phyloP scores from a whole-genome alignment of 2,797 vertebrate species.

The Ibycter americanus region DNA sequence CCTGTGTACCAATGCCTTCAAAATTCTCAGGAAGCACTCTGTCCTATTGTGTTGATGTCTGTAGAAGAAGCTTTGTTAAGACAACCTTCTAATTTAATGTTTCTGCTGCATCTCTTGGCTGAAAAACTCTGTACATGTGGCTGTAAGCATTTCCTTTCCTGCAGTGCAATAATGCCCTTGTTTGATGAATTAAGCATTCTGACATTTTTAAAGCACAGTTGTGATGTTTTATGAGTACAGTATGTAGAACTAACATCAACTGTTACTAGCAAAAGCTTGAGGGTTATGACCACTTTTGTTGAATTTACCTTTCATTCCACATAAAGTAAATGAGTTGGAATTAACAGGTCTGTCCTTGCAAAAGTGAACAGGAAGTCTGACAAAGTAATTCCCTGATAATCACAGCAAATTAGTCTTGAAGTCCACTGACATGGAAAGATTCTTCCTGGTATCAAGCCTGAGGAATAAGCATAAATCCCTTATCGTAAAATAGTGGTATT shows the following conservation, averaged over 20 bases:
- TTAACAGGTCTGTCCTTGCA: conserved; percentile 82
- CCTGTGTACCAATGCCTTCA: conserved; percentile 68
- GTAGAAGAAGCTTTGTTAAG: conserved; percentile 67
- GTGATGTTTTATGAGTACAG: conserved; percentile 37
- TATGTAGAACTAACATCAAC: conserved; percentile 48
- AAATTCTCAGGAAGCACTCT: conserved; percentile 70
- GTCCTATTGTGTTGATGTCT: conserved; percentile 58
- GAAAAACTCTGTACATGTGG: background rate
- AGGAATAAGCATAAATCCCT: conserved; percentile 79
- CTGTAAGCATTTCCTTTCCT: conserved; percentile 54
- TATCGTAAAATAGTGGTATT: conserved; percentile 55
- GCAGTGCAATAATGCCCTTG: conserved; percentile 6
- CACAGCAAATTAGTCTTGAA: conserved; percentile 83
- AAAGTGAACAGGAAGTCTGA: conserved; percentile 76
- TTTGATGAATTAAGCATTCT: conserved; percentile 63
- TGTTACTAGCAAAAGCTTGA: conserved; percentile 63
- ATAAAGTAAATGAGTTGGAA: conserved; percentile 84
- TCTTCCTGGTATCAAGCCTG: conserved; percentile 79
- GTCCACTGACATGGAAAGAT: conserved; percentile 86
- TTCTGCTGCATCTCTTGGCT: conserved; percentile 71
- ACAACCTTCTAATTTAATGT: conserved; percentile 79
- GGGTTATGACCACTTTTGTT: conserved; percentile 63
- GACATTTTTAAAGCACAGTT: conserved; percentile 17
- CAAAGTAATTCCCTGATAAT: conserved; percentile 84
- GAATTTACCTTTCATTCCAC: conserved; percentile 73